phyloP scores from a whole-genome alignment of 2,888 invertebrate species.

The Ichneumon xanthorius region DNA sequence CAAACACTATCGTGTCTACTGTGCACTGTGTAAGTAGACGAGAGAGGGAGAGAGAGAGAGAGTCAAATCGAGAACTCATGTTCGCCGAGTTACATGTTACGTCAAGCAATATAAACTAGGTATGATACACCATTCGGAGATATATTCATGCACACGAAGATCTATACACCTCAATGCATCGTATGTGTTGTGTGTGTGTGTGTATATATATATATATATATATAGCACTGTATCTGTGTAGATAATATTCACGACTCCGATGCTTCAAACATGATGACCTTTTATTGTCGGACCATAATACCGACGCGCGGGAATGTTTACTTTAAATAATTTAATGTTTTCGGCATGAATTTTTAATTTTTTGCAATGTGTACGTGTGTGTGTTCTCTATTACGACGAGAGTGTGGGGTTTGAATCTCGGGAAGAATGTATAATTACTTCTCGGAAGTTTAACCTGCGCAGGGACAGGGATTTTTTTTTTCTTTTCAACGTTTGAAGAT shows the following conservation, averaged over 20 bases:
- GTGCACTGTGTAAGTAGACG: neutral
- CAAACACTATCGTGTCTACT: neutral
- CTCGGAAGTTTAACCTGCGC: neutral
- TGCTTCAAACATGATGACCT: conserved; percentile 28
- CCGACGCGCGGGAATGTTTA: neutral
- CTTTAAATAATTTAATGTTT: neutral
- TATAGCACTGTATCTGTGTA: neutral
- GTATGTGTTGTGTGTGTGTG: neutral
- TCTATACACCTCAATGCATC: neutral
- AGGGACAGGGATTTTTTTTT: neutral
- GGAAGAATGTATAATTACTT: neutral
- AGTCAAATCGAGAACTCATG: conserved; percentile 1
- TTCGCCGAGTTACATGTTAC: conserved; percentile 25
- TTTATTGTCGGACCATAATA: neutral
- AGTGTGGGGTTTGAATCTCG: neutral
- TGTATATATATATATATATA: neutral
- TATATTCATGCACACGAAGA: conserved; percentile 2
- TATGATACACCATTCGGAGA: neutral
- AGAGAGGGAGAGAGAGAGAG: neutral
- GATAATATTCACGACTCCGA: conserved; percentile 35
- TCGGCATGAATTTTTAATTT: neutral
- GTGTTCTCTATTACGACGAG: neutral
- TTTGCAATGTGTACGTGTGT: neutral
- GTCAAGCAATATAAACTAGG: conserved; percentile 24
- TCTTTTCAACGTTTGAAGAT: neutral